Conservation (phyloP, 2,888 invertebrate genomes). For the Sphaeridia pumilis region DNA sequence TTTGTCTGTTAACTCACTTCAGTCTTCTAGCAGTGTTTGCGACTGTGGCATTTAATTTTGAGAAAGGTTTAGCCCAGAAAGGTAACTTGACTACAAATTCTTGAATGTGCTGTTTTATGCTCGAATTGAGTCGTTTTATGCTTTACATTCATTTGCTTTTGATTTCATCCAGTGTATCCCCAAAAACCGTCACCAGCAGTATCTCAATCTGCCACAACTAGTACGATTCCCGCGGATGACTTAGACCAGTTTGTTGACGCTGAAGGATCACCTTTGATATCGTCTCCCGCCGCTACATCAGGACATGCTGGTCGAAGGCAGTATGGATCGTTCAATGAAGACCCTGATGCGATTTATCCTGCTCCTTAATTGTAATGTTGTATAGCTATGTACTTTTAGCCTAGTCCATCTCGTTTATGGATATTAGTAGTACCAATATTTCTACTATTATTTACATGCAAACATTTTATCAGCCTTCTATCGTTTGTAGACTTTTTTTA, state of each 20-base stretch:
- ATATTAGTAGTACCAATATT: too few relatives aligned
- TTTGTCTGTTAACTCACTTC: slow-evolving; percentile 23
- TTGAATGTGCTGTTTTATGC: too few relatives aligned
- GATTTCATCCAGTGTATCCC: too few relatives aligned
- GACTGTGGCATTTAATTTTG: slow-evolving; percentile 27
- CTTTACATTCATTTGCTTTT: too few relatives aligned
- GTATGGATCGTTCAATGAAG: neutral
- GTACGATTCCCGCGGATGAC: neutral
- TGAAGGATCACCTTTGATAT: neutral
- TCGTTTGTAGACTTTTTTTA: too few relatives aligned
- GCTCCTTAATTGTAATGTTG: neutral
- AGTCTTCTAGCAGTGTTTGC: slow-evolving; percentile 21
- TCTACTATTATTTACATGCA: too few relatives aligned
- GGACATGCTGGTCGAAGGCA: neutral
- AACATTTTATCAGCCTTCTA: too few relatives aligned
- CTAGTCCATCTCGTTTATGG: too few relatives aligned
- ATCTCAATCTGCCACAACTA: neutral
- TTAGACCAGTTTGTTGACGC: neutral
- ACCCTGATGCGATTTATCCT: neutral
- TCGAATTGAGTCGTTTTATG: too few relatives aligned
- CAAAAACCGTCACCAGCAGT: too few relatives aligned
- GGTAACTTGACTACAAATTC: slow-evolving; percentile 13
- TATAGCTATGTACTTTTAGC: too few relatives aligned
- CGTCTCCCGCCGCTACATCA: neutral
- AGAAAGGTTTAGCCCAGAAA: slow-evolving; percentile 25